Evolutionary conservation across 1,140 invertebrate genomes (phyloP).

Genomic region (Pararge aegeria): DNA sequence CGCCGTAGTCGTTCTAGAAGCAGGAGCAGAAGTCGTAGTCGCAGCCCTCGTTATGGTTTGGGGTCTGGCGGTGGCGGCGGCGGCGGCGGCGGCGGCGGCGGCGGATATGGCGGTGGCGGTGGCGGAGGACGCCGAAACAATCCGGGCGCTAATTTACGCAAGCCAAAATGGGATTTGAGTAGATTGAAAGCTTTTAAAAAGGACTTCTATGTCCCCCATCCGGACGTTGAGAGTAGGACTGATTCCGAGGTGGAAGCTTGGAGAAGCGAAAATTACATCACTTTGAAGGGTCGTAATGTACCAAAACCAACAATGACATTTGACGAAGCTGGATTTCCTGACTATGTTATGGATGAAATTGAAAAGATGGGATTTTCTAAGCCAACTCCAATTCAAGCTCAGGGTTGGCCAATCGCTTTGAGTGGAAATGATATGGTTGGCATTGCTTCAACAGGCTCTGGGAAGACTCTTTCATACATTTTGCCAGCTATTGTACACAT

Average conservation of each 20-base stretch:
- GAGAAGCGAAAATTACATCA: slow-evolving; percentile 88
- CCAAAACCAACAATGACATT: slow-evolving; percentile 91
- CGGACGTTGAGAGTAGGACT: slow-evolving; percentile 85
- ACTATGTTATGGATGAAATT: slow-evolving; percentile 89
- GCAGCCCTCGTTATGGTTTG: slow-evolving; percentile 64
- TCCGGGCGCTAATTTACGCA: slow-evolving; percentile 80
- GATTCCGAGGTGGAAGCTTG: slow-evolving; percentile 88
- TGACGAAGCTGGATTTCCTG: slow-evolving; percentile 91
- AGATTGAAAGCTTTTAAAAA: slow-evolving; percentile 94
- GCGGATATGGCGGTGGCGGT: slow-evolving; percentile 80
- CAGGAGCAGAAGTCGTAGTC: slow-evolving; percentile 68
- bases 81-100: slow-evolving; percentile 56
- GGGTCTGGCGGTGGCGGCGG: slow-evolving; percentile 74
- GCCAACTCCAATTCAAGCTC: slow-evolving; percentile 94
- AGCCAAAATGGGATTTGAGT: slow-evolving; percentile 89
- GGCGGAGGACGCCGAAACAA: slow-evolving; percentile 80
- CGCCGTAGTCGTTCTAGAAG: slow-evolving; percentile 50
- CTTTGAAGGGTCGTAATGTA: slow-evolving; percentile 88
- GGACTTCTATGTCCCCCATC: slow-evolving; percentile 93
- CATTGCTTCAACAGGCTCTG: slow-evolving; percentile 97
- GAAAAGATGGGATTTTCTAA: slow-evolving; percentile 90
- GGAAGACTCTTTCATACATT: slow-evolving; percentile 93
- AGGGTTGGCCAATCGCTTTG: slow-evolving; percentile 96
- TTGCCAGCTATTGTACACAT: slow-evolving; percentile 95
- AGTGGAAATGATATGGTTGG: slow-evolving; percentile 96